Conservation (phyloP, 2,888 invertebrate species). For the Leptinotarsa peninsularis region DNA sequence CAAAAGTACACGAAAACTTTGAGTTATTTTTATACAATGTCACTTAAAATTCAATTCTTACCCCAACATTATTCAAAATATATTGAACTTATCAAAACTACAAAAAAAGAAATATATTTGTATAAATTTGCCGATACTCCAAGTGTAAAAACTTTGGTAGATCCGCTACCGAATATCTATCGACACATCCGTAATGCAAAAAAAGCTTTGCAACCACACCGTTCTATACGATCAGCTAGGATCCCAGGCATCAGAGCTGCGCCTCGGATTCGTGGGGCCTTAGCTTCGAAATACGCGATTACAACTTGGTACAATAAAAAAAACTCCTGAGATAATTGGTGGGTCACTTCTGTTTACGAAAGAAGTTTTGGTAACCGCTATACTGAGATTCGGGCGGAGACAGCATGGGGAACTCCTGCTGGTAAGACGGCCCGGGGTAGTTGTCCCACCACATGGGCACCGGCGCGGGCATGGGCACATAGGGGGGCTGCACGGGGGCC, state of each 20-base stretch:
- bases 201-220: slow-evolving; percentile 5
- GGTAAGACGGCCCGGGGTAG: slow-evolving; percentile 59
- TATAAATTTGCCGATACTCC: no score
- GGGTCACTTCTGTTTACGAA: slow-evolving; percentile 64
- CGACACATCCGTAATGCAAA: neutral
- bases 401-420: slow-evolving; percentile 58
- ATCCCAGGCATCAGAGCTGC: neutral
- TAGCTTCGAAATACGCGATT: slow-evolving; percentile 28
- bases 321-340: slow-evolving; percentile 51
- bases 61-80: no score
- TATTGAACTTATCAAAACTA: no score
- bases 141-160: no score
- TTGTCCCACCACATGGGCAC: slow-evolving; percentile 61
- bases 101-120: no score
- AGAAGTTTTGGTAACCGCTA: slow-evolving; percentile 58
- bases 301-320: slow-evolving; percentile 53
- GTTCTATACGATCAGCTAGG: neutral
- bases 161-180: no score
- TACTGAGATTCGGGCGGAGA: slow-evolving; percentile 51
- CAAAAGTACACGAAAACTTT: no score
- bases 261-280: neutral
- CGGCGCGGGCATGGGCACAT: slow-evolving; percentile 54
- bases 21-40: no score
- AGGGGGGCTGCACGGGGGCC: slow-evolving; percentile 49
- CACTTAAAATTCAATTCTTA: no score